Evolutionary conservation across 2,113 vertebrate species (phyloP).

Genomic region (Leptocoma aspasia): DNA sequence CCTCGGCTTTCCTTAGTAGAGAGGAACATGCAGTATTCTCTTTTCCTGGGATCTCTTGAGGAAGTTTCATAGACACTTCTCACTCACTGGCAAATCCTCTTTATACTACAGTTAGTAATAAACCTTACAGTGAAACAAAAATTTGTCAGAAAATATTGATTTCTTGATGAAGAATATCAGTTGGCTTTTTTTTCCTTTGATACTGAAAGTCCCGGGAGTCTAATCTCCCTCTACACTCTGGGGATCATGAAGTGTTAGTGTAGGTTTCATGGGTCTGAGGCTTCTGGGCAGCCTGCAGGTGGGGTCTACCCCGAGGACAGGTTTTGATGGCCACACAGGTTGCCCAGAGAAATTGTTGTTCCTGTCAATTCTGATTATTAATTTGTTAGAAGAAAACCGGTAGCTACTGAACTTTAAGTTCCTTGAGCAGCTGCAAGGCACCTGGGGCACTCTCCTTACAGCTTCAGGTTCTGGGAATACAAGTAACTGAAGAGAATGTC

Average conservation of each 20-base stretch:
- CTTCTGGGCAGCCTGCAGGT: neutral
- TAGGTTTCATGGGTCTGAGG: neutral
- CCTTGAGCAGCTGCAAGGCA: neutral
- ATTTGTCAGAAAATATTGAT: neutral
- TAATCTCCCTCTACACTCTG: neutral
- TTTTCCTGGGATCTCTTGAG: neutral
- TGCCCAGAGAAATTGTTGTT: neutral
- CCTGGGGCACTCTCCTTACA: neutral
- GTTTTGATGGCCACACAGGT: neutral
- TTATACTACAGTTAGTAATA: neutral
- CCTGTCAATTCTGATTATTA: neutral
- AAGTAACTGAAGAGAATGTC: neutral
- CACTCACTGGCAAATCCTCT: neutral
- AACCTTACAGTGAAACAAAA: neutral
- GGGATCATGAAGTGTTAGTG: neutral
- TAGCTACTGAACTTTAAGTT: neutral
- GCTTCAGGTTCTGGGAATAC: neutral
- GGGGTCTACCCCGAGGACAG: no score
- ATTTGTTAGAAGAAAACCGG: neutral
- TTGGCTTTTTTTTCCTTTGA: neutral
- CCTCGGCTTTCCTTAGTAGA: neutral
- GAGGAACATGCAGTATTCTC: neutral
- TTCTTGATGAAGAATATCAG: neutral
- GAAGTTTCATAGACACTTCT: neutral
- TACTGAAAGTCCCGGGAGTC: neutral